Evolutionary conservation across 1,140 invertebrate species (phyloP), one percentile per base, ranked within the genome.

Genomic region (Scaptomyza hsui): DNA sequence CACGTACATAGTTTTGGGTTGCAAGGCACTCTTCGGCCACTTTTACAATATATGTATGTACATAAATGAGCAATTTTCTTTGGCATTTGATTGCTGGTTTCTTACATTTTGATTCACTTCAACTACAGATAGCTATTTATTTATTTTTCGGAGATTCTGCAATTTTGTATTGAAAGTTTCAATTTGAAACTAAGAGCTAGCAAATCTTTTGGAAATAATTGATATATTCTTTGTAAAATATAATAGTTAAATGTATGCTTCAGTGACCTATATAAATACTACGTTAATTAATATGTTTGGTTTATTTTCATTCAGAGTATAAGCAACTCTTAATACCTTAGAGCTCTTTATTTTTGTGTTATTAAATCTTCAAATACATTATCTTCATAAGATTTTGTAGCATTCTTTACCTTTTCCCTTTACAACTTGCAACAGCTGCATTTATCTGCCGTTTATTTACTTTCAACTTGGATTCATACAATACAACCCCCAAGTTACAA

Each of bases 31-130:
- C 7, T 1, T 6, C 16, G 32, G 19, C 53, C 24, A 37, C 26
- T 60, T 68, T 63, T 78, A 69, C 32, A 5, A 37, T 37, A n/a
- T 37, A 24, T 24, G 6, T n/a, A n/a, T n/a, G 0, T 80, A 77
- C 78, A 86, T 81, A 86, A 86, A 88, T 86, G 60, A 77, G 77
- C 64, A 80, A 85, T 86, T 86, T 86, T 64, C 48, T 71, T 65
- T 67, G 67, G 44, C 63, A 35, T 77, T 85, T 75, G 71, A 75
- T 62, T 55, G 57, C 37, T 61, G 60, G 18, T 37, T 12, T 42
- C 37, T 45, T 19, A 15, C 21, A 37, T 56, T 69, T 56, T 37
- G 16, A 63, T 72, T 51, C 69, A 80, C 71, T 75, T 61, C 13
- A 45, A 47, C 63, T 57, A 7, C 0, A 51, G 12, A 18, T 56